Evolutionary conservation across 92 coral and sea anemone genomes (phyloP), one percentile per base, ranked within the genome.

Genomic region (Porites evermanni): DNA sequence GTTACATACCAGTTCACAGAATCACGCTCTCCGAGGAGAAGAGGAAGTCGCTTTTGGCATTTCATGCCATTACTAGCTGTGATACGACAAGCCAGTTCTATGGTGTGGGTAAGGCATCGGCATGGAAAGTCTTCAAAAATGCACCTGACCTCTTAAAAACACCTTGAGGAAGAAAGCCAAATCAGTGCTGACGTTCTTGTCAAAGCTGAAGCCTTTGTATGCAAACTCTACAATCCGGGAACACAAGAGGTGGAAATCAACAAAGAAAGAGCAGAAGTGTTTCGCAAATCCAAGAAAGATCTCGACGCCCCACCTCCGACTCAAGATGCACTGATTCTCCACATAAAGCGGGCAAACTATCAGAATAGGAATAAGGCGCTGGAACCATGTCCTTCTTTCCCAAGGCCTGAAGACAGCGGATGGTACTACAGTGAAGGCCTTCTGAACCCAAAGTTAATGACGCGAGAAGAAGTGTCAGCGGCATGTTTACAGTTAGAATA

Each of bases 151-250:
- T 24, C 26, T 24, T 24, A n/a, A 1, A 1, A 24, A 24, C 26
- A 24, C 26, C 26, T 24, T 24, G 26, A 1, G 1, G 26, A 24
- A 24, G 26, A 77, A 78, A 73, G 75, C 71, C 66, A 44, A 21
- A 26, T 78, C 44, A 64, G 69, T 64, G 76, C 68, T 23, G 58
- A 71, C 26, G 89, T 83, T 9, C 61, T 91, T 24, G 80, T 91
- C 20, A 84, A 87, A 5, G 96, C 90, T 53, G 94, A 93, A 61
- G 84, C 92, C 81, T 93, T 93, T 79, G 90, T 83, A n/a, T 89
- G 95, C 68, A 72, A 92, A 20, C 87, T 89, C 14, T 93, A 93
- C 77, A 56, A 79, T 84, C 60, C 50, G 20, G 82, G 69, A 29
- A 86, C 89, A 73, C 56, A 77, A 3, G 82, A 76, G 53, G 79